Base-by-base conservation (phyloP, 2,113 vertebrate species). In the Empidonax traillii region DNA sequence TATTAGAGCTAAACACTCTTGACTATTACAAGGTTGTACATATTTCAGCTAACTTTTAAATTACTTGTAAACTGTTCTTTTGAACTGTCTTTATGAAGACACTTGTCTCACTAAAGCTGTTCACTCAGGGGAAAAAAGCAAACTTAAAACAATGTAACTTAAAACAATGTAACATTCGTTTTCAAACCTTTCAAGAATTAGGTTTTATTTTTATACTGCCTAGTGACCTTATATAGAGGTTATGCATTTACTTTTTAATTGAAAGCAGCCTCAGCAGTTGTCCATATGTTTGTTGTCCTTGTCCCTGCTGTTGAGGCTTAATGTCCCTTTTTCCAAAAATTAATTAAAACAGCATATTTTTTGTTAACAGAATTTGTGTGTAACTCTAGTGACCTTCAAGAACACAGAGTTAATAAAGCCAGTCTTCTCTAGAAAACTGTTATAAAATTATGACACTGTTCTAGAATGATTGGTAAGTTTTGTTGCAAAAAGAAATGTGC, bases 11-110 rank as follows among this genome's bases (percentile, higher is more conserved):
- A 30, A 68, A 58, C 3, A 8, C 13, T 72, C 31, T n/a, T 63
- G 17, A 23, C 5, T 35, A 8, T 52, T 41, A 23, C 1, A 5
- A 33, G 55, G 4, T 22, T 33, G 8, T 30, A 25, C 0, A 0
- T 37, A 23, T 44, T 75, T 82, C 25, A 55, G 25, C 2, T 68
- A 35, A n/a, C 11, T 49, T 61, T 33, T 20, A 56, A 65, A 41
- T 24, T 6, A 23, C 22, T 74, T 12, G 2, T n/a, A n/a, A 82
- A 68, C 2, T 9, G 1, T 20, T 82, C 8, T 77, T 82, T 73
- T 53, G n/a, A 73, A 62, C 24, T 14, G 1, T 44, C 1, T 1
- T 56, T 11, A 8, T 69, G 30, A 78, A 65, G 23, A 5, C 3
- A 7, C 24, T 65, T 58, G 7, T 73, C 31, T 77, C 8, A 51